Percentiles rank a stretch among this genome's conserved stretches.
phyloP scores from a whole-genome alignment of 1,140 invertebrate species.

The Lethrus apterus region DNA sequence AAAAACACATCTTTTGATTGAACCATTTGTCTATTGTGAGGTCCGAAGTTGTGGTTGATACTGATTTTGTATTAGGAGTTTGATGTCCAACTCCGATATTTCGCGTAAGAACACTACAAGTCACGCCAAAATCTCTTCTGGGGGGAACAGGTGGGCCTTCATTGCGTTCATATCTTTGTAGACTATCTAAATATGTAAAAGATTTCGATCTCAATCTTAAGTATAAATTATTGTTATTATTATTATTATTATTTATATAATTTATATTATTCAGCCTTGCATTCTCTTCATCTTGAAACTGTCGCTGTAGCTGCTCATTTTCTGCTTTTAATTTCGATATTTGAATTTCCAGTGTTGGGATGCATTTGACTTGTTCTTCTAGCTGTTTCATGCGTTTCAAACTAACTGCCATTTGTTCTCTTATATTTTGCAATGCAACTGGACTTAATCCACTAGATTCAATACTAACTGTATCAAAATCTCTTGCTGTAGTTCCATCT shows the following conservation, averaged over 20 bases:
- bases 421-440: slow-evolving; percentile 47
- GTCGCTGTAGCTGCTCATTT: slow-evolving; percentile 56
- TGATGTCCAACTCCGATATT: slow-evolving; percentile 55
- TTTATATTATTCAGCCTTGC: slow-evolving; percentile 40
- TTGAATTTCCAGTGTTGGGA: slow-evolving; percentile 77
- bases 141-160: slow-evolving; percentile 23
- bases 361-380: slow-evolving; percentile 76
- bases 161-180: slow-evolving; percentile 16
- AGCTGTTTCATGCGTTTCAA: slow-evolving; percentile 69
- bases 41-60: slow-evolving; percentile 32
- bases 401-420: slow-evolving; percentile 71
- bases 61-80: slow-evolving; percentile 37
- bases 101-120: slow-evolving; percentile 57
- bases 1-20: slow-evolving; percentile 34
- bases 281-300: slow-evolving; percentile 45
- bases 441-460: slow-evolving; percentile 34
- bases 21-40: slow-evolving; percentile 35
- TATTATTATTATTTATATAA: slow-evolving; percentile 10
- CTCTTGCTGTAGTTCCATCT: slow-evolving; percentile 21
- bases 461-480: slow-evolving; percentile 34
- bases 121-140: slow-evolving; percentile 57
- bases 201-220: slow-evolving; percentile 25
- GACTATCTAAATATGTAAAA: slow-evolving; percentile 17
- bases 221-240: too few species aligned
- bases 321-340: slow-evolving; percentile 66